Conservation (phyloP, 2,888 invertebrate species). For the Acholoe squamosa region DNA sequence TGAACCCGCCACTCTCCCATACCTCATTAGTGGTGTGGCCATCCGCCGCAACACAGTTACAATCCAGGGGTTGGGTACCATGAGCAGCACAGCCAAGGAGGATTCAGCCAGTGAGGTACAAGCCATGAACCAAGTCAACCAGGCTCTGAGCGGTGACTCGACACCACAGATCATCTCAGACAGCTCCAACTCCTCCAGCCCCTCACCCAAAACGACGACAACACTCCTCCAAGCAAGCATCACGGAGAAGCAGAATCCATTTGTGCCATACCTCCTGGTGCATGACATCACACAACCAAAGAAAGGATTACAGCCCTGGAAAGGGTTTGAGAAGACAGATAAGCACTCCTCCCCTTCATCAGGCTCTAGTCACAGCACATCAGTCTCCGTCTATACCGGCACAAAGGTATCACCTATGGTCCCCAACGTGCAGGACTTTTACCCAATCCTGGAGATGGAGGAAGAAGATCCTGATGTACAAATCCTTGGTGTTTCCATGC, state of each 20-base stretch:
- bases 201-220: constrained; percentile 18
- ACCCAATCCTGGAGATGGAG: constrained; percentile 64
- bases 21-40: constrained; percentile 83
- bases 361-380: constrained; percentile 32
- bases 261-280: constrained; percentile 76
- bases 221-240: neutral
- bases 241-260: constrained; percentile 66
- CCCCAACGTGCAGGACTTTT: constrained; percentile 61
- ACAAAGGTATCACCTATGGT: constrained; percentile 54
- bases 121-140: constrained; percentile 91
- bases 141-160: constrained; percentile 86
- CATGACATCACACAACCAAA: constrained; percentile 66
- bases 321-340: constrained; percentile 68
- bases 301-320: constrained; percentile 78
- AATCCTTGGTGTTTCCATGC: constrained; percentile 77
- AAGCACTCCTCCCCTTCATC: constrained; percentile 47
- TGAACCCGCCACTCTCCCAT: constrained; percentile 74
- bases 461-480: constrained; percentile 76
- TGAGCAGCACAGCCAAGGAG: constrained; percentile 66
- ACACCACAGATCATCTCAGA: constrained; percentile 85
- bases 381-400: constrained; percentile 25
- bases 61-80: constrained; percentile 68
- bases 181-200: constrained; percentile 69
- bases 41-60: constrained; percentile 74
- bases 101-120: constrained; percentile 85